Evolutionary conservation across 2,888 invertebrate species (phyloP).

Genomic region (Cheiracanthium punctorium): DNA sequence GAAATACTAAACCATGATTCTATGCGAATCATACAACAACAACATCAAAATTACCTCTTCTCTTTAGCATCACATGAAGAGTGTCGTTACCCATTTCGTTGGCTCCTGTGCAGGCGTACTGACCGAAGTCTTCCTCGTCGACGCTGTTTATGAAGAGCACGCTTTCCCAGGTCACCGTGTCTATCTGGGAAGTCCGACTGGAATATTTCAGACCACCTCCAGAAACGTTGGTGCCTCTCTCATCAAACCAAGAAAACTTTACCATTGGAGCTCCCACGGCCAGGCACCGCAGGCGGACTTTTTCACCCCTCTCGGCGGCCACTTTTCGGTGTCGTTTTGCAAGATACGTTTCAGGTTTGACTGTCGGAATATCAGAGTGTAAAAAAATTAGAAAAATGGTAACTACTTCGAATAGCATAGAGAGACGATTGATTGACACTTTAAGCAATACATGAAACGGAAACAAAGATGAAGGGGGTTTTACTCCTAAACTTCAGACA

Average conservation of each 20-base stretch:
- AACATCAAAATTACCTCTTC: too few relatives aligned
- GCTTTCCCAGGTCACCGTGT: slow-evolving; percentile 87
- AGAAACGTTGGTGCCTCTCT: slow-evolving; percentile 21
- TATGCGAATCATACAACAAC: too few relatives aligned
- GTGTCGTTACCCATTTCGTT: slow-evolving; percentile 88
- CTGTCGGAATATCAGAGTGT: slow-evolving; percentile 77
- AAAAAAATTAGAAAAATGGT: too few relatives aligned
- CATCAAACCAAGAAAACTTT: slow-evolving; percentile 84
- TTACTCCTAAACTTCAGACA: too few relatives aligned
- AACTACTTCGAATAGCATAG: too few relatives aligned
- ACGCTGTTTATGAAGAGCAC: slow-evolving; percentile 87
- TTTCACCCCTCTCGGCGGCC: slow-evolving; percentile 85
- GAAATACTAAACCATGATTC: too few relatives aligned
- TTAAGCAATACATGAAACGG: too few relatives aligned
- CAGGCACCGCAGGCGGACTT: slow-evolving; percentile 81
- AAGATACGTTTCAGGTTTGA: slow-evolving; percentile 91
- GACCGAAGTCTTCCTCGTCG: slow-evolving; percentile 89
- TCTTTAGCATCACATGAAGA: slow-evolving; percentile 74
- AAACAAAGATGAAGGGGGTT: too few relatives aligned
- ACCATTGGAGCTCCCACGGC: slow-evolving; percentile 88
- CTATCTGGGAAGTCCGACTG: slow-evolving; percentile 79
- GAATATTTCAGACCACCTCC: slow-evolving; percentile 41
- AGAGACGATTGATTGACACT: too few relatives aligned
- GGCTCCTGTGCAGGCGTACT: slow-evolving; percentile 90
- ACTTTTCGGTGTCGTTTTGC: slow-evolving; percentile 87